These are phyloP conservation scores for Mus spicilegus DNA, from an alignment of 2,113 vertebrate species.

Conservation along the genomic window DNA sequence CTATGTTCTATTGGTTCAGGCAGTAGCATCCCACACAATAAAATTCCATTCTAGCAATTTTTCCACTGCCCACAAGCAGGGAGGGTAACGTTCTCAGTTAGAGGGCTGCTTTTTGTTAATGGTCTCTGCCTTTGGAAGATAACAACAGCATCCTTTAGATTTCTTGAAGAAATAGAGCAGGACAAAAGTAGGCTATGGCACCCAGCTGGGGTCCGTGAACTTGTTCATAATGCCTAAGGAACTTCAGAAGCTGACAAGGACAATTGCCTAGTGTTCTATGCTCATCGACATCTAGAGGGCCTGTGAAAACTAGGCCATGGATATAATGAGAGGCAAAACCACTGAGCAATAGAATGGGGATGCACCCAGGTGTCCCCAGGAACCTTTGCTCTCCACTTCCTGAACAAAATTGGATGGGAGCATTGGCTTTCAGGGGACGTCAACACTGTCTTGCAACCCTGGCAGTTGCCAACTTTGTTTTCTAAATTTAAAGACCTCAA, in stretches of 20 bases:
- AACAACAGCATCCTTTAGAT: constrained; percentile 59
- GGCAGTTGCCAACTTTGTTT: constrained; percentile 72
- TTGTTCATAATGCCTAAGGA: constrained; percentile 67
- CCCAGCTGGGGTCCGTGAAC: constrained; percentile 69
- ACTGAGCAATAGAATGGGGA: constrained; percentile 71
- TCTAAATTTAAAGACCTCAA: constrained; percentile 77
- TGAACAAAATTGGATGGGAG: constrained; percentile 74
- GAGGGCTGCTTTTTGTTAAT: constrained; percentile 59
- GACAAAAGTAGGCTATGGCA: constrained; percentile 52
- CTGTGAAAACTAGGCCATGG: constrained; percentile 74
- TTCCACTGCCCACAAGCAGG: not conserved
- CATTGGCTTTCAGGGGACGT: constrained; percentile 60
- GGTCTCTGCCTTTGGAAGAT: constrained; percentile 52
- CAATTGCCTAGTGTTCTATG: constrained; percentile 51
- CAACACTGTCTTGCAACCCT: constrained; percentile 46
- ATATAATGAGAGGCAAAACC: constrained; percentile 78
- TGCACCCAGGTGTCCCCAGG: not conserved
- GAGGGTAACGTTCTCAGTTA: not conserved
- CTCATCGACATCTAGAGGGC: constrained; percentile 64
- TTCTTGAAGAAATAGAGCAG: constrained; percentile 77
- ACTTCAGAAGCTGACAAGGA: constrained; percentile 75
- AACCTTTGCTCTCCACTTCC: constrained; percentile 62
- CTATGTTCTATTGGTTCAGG: not conserved
- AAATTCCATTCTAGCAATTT: constrained; percentile 66
- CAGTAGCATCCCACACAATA: constrained; percentile 18